Percentiles rank a stretch among this genome's conserved stretches.
Evolutionary conservation across 2,797 vertebrate species (phyloP).

Genomic region (Enteromius fasciolatus): DNA sequence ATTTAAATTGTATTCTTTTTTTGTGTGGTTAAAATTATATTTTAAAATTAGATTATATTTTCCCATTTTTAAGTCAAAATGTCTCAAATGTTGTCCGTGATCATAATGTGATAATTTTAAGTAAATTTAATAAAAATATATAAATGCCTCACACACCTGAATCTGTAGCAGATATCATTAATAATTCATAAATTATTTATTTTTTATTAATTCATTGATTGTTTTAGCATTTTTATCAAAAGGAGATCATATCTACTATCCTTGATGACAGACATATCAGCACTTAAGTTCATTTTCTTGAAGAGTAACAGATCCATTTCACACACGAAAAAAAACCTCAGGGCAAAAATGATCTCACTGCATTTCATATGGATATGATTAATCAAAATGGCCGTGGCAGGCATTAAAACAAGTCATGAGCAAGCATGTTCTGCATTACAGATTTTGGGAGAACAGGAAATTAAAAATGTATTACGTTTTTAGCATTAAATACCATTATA

Average conservation of each 20-base stretch:
- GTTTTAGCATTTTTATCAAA: neutral
- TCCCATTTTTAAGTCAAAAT: too few species aligned
- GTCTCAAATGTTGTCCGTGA: too few species aligned
- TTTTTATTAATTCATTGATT: neutral
- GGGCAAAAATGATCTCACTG: conserved; percentile 30
- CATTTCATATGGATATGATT: conserved; percentile 33
- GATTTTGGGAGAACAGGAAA: neutral
- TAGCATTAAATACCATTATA: neutral
- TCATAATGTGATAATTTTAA: too few species aligned
- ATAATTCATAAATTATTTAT: neutral
- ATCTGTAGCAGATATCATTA: too few species aligned
- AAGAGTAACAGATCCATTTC: conserved; percentile 21
- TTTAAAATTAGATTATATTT: too few species aligned
- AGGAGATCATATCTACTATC: neutral
- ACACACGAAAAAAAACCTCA: neutral
- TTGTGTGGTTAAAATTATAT: neutral
- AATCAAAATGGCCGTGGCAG: conserved; percentile 34
- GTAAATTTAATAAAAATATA: too few species aligned
- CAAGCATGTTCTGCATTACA: neutral
- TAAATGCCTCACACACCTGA: too few species aligned
- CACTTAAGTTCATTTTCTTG: neutral
- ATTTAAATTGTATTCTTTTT: neutral
- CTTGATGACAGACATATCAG: neutral
- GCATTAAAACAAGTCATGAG: conserved; percentile 1
- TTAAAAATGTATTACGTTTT: neutral